A percentile compares a stretch with the other conserved stretches of the same genome.
These are phyloP conservation scores for Distichodus sexfasciatus DNA, from an alignment of 2,797 vertebrate species.

Conservation along the genomic window DNA sequence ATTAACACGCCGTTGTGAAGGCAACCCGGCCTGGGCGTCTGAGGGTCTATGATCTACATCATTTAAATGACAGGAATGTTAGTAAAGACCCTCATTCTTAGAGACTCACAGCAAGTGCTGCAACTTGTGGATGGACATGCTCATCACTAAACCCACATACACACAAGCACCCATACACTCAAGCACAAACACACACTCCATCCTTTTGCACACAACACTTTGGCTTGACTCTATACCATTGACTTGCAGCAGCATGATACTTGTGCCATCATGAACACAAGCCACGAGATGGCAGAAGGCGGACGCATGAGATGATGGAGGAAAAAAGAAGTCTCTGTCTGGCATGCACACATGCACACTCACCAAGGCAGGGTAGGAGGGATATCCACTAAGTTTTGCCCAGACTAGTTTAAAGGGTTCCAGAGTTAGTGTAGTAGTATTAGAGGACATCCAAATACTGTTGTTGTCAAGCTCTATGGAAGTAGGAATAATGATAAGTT, in stretches of 20 bases:
- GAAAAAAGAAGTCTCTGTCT: conserved; percentile 54
- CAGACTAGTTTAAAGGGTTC: conserved; percentile 98
- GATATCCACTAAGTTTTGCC: conserved; percentile 99
- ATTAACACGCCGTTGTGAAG: conserved; percentile 85
- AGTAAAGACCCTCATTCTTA: background rate
- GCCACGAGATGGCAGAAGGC: conserved; percentile 38
- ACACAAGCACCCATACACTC: conserved; percentile 14
- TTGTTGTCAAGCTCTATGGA: conserved; percentile 93
- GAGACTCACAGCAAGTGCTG: conserved; percentile 14
- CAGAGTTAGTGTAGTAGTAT: conserved; percentile 87
- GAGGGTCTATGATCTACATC: conserved; percentile 88
- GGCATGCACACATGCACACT: conserved; percentile 72
- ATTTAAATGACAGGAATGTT: background rate
- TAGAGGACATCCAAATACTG: conserved; percentile 97
- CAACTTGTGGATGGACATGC: conserved; percentile 47
- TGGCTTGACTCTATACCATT: conserved; percentile 41
- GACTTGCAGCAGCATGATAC: conserved; percentile 29
- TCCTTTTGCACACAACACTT: conserved; percentile 33
- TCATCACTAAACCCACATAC: conserved; percentile 38
- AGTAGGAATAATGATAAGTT: conserved; percentile 71
- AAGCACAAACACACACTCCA: conserved; percentile 22
- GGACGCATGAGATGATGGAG: conserved; percentile 42
- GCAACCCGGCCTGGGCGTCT: conserved; percentile 78
- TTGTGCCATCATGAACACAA: conserved; percentile 32
- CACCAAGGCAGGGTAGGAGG: conserved; percentile 98